Evolutionary conservation across 2,888 invertebrate genomes (phyloP).

Genomic region (Iphiclides podalirius): DNA sequence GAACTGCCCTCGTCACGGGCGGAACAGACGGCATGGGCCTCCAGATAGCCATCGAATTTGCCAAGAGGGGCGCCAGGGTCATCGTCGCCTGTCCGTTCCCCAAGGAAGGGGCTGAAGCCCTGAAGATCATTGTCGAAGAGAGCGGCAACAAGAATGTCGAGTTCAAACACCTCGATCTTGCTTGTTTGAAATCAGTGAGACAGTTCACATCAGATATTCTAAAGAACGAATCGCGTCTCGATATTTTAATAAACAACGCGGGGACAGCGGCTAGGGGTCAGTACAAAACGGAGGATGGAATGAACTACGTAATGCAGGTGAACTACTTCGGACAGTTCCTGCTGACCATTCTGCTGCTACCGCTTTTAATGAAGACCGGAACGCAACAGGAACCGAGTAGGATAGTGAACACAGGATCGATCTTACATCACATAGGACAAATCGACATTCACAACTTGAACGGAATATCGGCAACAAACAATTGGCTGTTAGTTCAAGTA

Average conservation of each 20-base stretch:
- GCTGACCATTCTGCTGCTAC: slow-evolving; percentile 54
- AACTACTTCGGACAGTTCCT: slow-evolving; percentile 61
- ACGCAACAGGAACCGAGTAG: slow-evolving; percentile 53
- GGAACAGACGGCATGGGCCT: slow-evolving; percentile 58
- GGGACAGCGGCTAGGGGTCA: slow-evolving; percentile 64
- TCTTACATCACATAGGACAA: slow-evolving; percentile 83
- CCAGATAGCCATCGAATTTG: slow-evolving; percentile 59
- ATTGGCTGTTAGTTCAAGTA: slow-evolving; percentile 59
- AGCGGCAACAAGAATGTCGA: slow-evolving; percentile 44
- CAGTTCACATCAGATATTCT: slow-evolving; percentile 79
- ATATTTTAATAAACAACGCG: slow-evolving; percentile 67
- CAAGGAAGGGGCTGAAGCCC: slow-evolving; percentile 42
- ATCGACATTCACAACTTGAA: slow-evolving; percentile 87
- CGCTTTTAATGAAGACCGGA: slow-evolving; percentile 37
- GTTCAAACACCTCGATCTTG: slow-evolving; percentile 67
- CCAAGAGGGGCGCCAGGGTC: slow-evolving; percentile 75
- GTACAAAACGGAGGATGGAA: slow-evolving; percentile 77
- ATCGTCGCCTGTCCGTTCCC: slow-evolving; percentile 77
- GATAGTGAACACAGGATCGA: slow-evolving; percentile 57
- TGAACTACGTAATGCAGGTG: slow-evolving; percentile 82
- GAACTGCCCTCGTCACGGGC: slow-evolving; percentile 64
- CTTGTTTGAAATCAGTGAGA: slow-evolving; percentile 73
- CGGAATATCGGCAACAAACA: slow-evolving; percentile 79
- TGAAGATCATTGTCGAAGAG: slow-evolving; percentile 37
- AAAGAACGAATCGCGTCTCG: slow-evolving; percentile 65